These are phyloP conservation scores for Ochlodes sylvanus DNA, from an alignment of 2,888 invertebrate species.

Conservation along the genomic window DNA sequence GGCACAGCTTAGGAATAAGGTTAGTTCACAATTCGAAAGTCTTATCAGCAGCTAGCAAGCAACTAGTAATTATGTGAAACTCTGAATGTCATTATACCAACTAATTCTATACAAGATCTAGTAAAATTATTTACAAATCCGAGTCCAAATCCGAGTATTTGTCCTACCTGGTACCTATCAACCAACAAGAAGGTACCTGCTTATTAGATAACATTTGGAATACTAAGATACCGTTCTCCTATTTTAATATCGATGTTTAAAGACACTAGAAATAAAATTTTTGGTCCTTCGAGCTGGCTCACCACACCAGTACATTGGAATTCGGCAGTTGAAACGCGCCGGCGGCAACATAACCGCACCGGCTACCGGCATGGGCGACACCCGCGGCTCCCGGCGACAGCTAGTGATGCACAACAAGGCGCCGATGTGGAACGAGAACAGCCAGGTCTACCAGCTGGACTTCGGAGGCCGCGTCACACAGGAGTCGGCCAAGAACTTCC, in stretches of 20 bases:
- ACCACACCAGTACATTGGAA: background rate
- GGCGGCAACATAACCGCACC: slow-evolving; percentile 64
- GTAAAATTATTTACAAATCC: no score
- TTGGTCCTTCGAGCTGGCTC: background rate
- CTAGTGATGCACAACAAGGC: slow-evolving; percentile 98
- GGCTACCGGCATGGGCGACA: slow-evolving; percentile 41
- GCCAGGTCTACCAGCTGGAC: slow-evolving; percentile 99
- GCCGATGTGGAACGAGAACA: slow-evolving; percentile 99
- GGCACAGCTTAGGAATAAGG: slow-evolving; percentile 95
- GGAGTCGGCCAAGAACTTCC: slow-evolving; percentile 99
- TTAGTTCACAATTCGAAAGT: background rate
- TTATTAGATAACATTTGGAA: no score
- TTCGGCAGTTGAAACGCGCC: slow-evolving; percentile 88
- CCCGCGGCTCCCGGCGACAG: slow-evolving; percentile 85
- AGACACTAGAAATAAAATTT: no score
- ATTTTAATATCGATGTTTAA: no score
- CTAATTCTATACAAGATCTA: no score
- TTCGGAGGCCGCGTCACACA: slow-evolving; percentile 99
- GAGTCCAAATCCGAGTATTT: no score
- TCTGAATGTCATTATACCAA: no score
- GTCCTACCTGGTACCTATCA: no score
- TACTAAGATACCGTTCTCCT: no score
- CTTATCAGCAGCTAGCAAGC: no score
- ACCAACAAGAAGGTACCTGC: no score
- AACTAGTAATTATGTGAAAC: no score